Percentiles rank a stretch among this genome's conserved stretches.
phyloP scores from a whole-genome alignment of 2,888 invertebrate genomes.

The Eupithecia insigniata region DNA sequence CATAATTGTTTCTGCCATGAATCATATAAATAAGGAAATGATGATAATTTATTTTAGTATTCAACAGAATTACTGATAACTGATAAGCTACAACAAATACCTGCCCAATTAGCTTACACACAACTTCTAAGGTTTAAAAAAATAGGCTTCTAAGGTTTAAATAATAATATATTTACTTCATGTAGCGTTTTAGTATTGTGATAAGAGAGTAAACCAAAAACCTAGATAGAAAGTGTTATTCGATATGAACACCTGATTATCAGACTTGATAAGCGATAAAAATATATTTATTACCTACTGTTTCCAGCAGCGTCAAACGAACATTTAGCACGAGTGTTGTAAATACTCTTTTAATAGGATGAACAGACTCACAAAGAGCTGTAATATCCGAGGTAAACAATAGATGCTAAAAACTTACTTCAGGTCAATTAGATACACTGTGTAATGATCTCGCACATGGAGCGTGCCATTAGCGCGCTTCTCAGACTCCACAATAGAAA shows the following conservation, averaged over 20 bases:
- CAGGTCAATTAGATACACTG: constrained; percentile 90
- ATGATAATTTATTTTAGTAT: neutral
- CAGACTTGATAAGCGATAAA: neutral
- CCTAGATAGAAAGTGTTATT: neutral
- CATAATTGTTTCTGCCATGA: neutral
- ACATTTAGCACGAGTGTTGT: neutral
- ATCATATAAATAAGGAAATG: neutral
- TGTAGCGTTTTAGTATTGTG: neutral
- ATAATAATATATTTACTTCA: neutral
- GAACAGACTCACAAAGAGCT: constrained; percentile 51
- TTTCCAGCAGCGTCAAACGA: neutral
- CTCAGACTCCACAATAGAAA: constrained; percentile 90
- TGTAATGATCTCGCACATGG: constrained; percentile 90
- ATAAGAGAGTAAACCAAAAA: neutral
- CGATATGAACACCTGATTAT: neutral
- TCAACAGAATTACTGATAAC: neutral
- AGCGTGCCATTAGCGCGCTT: constrained; percentile 90
- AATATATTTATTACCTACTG: neutral
- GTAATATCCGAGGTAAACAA: constrained; percentile 60
- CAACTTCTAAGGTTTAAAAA: neutral
- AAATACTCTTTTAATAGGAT: constrained; percentile 35
- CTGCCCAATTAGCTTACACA: neutral
- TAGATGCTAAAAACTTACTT: constrained; percentile 83
- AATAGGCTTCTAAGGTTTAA: neutral
- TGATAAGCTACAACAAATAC: neutral